These are phyloP conservation scores for Caenorhabditis wallacei DNA, from an alignment of 2,888 invertebrate genomes.

Conservation along the genomic window DNA sequence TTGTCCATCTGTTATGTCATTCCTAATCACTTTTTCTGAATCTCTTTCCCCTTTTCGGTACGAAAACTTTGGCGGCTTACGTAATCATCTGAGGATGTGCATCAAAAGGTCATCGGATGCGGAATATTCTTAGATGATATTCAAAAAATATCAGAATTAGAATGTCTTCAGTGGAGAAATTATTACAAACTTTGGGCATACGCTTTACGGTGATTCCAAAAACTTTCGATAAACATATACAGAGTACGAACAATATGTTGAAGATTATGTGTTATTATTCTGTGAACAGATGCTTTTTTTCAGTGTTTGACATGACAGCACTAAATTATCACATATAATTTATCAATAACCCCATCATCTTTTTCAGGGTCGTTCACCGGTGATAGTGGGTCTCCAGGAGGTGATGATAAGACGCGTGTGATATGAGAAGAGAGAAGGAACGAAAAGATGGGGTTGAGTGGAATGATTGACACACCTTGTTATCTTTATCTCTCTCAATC, in stretches of 20 bases:
- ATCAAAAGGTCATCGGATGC: conserved; percentile 38
- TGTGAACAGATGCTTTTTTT: too few species aligned
- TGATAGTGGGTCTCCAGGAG: conserved; percentile 16
- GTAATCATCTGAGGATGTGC: conserved; percentile 28
- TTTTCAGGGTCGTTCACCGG: conserved; percentile 25
- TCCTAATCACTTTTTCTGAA: conserved; percentile 1
- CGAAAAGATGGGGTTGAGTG: conserved; percentile 15
- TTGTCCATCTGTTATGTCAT: neutral
- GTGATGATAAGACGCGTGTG: conserved; percentile 52
- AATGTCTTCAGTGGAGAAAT: too few species aligned
- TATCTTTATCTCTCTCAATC: conserved; percentile 45
- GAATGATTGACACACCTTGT: conserved; percentile 50
- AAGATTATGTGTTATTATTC: too few species aligned
- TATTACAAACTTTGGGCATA: too few species aligned
- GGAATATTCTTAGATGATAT: neutral
- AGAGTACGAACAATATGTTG: too few species aligned
- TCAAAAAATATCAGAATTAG: neutral
- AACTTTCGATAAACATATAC: too few species aligned
- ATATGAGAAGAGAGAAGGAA: conserved; percentile 33
- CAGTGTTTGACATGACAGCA: too few species aligned
- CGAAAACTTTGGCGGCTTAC: conserved; percentile 42
- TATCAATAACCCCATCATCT: conserved; percentile 18
- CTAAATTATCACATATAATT: conserved; percentile 11
- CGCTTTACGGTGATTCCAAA: too few species aligned
- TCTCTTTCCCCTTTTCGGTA: conserved; percentile 29